Evolutionary conservation across 2,888 invertebrate species (phyloP), one percentile per base, ranked within the genome.

Genomic region (Drosophila pseudotakahashii): DNA sequence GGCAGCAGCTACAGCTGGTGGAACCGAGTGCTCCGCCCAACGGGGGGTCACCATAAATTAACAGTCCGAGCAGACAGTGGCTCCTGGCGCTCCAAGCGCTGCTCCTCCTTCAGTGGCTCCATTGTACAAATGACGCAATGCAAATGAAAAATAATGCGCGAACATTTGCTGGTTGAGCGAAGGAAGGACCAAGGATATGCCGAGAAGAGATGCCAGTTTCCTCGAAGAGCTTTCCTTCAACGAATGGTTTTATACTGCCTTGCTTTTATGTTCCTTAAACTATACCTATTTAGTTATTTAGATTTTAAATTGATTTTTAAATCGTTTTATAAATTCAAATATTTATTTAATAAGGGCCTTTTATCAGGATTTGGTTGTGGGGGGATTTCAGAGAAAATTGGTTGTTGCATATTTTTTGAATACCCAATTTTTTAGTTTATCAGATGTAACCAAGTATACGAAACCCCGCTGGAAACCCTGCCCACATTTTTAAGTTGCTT

Each of bases 101-200:
- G 19, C 26, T 32, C 11, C 14, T 23, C 30, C 47, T 13, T 36
- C 10, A n/a, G 44, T 30, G n/a, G 53, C 42, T 50, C 34, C 51
- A 3, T 9, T 36, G 34, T 53, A 50, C 52, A 76, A 70, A 83
- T 86, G 87, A 83, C 87, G 81, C 84, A 81, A 86, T 85, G 81
- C 78, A 82, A 82, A 82, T 81, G 78, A 66, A 63, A 73, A 70
- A 72, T 67, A 69, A 66, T 66, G 66, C 58, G 68, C 41, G 52
- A 60, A 63, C 68, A 79, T 70, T 83, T 81, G 59, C 44, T 54
- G 37, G 42, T 32, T 16, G 13, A 59, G 42, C 34, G 16, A 19
- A 19, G n/a, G 30, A 37, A 54, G 16, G 30, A 34, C 52, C 45
- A 37, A 36, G 67, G 32, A 26, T 50, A 16, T 2, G 32, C 10